Percentiles rank a stretch among this genome's conserved stretches.
phyloP scores from a whole-genome alignment of 2,113 vertebrate genomes.

The Phrynosoma blainvillii region DNA sequence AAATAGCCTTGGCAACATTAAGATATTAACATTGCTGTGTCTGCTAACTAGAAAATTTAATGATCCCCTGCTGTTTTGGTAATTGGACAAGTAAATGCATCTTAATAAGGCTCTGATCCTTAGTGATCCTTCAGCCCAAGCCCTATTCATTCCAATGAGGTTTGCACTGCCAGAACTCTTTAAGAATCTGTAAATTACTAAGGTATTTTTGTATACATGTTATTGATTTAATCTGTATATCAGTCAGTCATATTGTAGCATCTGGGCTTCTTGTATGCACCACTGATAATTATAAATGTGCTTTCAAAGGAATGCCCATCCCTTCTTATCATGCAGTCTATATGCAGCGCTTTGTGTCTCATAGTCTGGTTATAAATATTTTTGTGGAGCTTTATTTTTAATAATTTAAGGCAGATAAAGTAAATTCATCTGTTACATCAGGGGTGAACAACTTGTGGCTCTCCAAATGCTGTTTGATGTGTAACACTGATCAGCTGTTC shows the following conservation, averaged over 20 bases:
- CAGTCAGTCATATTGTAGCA: constrained; percentile 61
- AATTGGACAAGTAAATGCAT: constrained; percentile 99
- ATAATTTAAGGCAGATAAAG: neutral
- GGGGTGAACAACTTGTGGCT: neutral
- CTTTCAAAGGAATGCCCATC: constrained; percentile 18
- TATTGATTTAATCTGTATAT: constrained; percentile 61
- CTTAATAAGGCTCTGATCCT: constrained; percentile 74
- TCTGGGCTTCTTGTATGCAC: constrained; percentile 40
- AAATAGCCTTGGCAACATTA: constrained; percentile 78
- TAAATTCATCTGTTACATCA: neutral
- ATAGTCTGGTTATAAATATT: neutral
- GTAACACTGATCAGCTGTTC: neutral
- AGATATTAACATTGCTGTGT: constrained; percentile 77
- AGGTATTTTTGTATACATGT: constrained; percentile 66
- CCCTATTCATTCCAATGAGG: constrained; percentile 29
- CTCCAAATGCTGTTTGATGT: neutral
- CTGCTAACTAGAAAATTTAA: constrained; percentile 86
- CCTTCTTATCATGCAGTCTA: constrained; percentile 20
- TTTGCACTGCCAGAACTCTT: constrained; percentile 28
- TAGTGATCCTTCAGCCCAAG: constrained; percentile 28
- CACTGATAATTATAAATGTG: constrained; percentile 49
- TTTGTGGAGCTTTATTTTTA: neutral
- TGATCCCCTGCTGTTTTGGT: constrained; percentile 99
- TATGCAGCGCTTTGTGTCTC: neutral
- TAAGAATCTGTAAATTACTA: constrained; percentile 67